phyloP scores from a whole-genome alignment of 1,140 invertebrate species.

The Oedothorax gibbosus region DNA sequence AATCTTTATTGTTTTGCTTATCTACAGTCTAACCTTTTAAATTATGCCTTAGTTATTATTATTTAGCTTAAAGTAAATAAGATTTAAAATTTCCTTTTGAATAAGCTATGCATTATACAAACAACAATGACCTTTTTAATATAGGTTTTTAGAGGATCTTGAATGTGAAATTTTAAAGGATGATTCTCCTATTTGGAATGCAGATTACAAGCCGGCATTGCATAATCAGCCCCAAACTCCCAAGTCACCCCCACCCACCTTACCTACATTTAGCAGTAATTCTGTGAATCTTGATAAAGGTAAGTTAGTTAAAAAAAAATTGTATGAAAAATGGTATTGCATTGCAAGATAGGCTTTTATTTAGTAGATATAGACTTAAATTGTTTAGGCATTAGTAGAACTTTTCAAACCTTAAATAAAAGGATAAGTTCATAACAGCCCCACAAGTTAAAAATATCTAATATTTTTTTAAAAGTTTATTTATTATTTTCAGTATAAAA shows the following conservation, averaged over 20 bases:
- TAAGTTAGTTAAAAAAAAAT: neutral
- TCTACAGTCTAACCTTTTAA: too few relatives aligned
- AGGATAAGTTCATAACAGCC: too few relatives aligned
- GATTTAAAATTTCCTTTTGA: too few relatives aligned
- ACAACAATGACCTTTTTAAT: neutral
- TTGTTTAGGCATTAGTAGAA: too few relatives aligned
- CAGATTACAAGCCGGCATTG: neutral
- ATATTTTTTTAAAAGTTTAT: too few relatives aligned
- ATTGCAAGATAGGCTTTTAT: neutral
- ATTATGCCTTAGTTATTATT: too few relatives aligned
- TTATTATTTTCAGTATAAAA: too few relatives aligned
- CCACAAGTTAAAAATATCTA: too few relatives aligned
- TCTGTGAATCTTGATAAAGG: neutral
- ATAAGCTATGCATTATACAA: too few relatives aligned
- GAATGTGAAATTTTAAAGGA: conserved; percentile 3
- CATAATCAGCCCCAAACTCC: neutral
- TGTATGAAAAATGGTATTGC: neutral
- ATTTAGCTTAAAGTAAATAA: too few relatives aligned
- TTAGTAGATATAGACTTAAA: neutral
- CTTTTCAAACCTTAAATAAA: too few relatives aligned
- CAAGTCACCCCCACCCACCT: neutral
- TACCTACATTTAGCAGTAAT: neutral
- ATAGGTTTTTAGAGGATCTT: conserved; percentile 13
- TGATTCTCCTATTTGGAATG: conserved; percentile 16
- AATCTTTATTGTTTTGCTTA: too few relatives aligned